Percentiles rank a stretch among this genome's conserved stretches.
Conservation (phyloP, 2,113 vertebrate genomes). For the Apaloderma vittatum region DNA sequence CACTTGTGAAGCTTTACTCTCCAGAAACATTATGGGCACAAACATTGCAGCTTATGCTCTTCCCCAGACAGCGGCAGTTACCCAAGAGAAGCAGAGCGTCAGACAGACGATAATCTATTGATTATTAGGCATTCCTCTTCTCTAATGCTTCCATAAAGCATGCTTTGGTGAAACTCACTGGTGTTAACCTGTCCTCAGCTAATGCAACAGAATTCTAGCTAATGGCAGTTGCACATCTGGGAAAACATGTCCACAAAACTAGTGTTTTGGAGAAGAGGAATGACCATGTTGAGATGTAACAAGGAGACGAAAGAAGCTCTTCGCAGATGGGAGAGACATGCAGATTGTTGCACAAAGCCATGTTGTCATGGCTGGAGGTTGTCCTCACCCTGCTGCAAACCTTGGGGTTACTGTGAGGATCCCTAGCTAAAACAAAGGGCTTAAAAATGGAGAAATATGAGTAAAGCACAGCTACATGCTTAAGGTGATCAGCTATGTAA, state of each 20-base stretch:
- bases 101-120: neutral
- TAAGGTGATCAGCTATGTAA: neutral
- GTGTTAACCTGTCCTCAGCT: neutral
- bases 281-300: neutral
- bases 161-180: neutral
- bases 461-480: neutral
- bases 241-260: neutral
- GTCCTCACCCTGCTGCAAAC: neutral
- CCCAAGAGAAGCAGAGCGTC: neutral
- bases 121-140: neutral
- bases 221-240: fast-evolving
- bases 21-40: neutral
- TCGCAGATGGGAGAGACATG: neutral
- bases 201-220: neutral
- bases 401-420: neutral
- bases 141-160: neutral
- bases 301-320: neutral
- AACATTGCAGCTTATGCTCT: neutral
- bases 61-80: neutral
- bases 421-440: neutral
- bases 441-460: neutral
- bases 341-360: neutral
- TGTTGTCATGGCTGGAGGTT: neutral
- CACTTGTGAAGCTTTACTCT: neutral
- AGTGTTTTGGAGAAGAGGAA: neutral